Evolutionary conservation across 2,113 vertebrate species (phyloP).

Genomic region (Poecile atricapillus): DNA sequence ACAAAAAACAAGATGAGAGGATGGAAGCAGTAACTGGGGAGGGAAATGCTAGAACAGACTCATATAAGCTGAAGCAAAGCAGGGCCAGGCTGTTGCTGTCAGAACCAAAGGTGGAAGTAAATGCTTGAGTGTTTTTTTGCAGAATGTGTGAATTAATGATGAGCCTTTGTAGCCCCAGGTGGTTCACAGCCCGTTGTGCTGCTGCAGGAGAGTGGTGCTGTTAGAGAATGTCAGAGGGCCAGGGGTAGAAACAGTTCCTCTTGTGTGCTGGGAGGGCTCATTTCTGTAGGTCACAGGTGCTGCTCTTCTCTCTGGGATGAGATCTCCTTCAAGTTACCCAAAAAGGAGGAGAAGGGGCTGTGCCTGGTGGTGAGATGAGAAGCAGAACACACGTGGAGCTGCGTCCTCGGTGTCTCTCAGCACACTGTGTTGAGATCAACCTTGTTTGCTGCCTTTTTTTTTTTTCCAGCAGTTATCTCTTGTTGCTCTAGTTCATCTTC

Average conservation of each 20-base stretch:
- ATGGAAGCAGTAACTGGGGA: background rate
- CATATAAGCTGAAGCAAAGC: background rate
- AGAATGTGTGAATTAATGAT: background rate
- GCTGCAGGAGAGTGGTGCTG: background rate
- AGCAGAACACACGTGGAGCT: rapidly evolving
- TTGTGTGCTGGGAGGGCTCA: background rate
- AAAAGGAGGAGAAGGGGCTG: background rate
- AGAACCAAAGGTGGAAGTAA: background rate
- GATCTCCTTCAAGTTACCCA: background rate
- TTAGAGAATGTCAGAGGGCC: background rate
- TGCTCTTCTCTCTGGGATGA: background rate
- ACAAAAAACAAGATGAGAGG: background rate
- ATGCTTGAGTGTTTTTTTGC: background rate
- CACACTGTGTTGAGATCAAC: background rate
- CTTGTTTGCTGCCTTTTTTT: background rate
- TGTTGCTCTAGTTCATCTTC: background rate
- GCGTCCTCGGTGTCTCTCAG: background rate
- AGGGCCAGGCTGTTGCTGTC: background rate
- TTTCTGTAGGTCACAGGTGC: background rate
- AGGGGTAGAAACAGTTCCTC: background rate
- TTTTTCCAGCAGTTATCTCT: background rate
- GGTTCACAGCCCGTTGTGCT: background rate
- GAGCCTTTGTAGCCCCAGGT: background rate
- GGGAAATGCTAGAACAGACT: background rate
- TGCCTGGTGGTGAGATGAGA: background rate